Evolutionary conservation across 2,888 invertebrate species (phyloP), one percentile per base, ranked within the genome.

Genomic region (Spodoptera littoralis): DNA sequence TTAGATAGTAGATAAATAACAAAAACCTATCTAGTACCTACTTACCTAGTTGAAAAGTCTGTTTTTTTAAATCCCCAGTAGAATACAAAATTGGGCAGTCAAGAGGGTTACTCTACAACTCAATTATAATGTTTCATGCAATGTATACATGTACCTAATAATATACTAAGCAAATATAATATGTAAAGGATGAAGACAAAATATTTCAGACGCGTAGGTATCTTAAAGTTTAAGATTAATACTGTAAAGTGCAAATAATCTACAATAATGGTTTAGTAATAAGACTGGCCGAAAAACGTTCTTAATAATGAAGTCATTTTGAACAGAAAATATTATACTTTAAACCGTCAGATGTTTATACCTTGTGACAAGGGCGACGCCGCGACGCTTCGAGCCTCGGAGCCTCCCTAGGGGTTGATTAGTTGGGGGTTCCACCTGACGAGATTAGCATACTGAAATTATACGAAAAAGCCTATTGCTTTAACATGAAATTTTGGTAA

Each of bases 361-460:
- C 63, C 61, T 61, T 50, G 60, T 67, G 78, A 77, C 67, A 83
- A 74, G 82, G 70, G 57, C 60, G 53, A 36, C 50, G 53, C 36
- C 36, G 58, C 51, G 65, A 62, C 58, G 62, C 45, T 53, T 64
- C 62, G 50, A 47, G 48, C 62, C 77, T 70, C 74, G 60, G 52
- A 47, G 46, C 62, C 77, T 70, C 74, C 76, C 76, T 56, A 41
- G 65, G 73, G 73, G 70, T 68, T 82, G 74, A 76, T 73, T 76
- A 75, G 70, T 77, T 80, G 73, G 73, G 77, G 65, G 80, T 80
- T 79, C 82, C 84, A 85, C 84, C 81, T 85, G 82, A 81, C 80
- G 76, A 83, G 84, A 89, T 89, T 89, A 86, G 84, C 86, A 88
- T 89, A 89, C 86, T 86, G 85, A 89, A 89, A 88, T 89, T 87